Evolutionary conservation across 1,140 invertebrate genomes (phyloP).

Genomic region (Macrostomum lignano): DNA sequence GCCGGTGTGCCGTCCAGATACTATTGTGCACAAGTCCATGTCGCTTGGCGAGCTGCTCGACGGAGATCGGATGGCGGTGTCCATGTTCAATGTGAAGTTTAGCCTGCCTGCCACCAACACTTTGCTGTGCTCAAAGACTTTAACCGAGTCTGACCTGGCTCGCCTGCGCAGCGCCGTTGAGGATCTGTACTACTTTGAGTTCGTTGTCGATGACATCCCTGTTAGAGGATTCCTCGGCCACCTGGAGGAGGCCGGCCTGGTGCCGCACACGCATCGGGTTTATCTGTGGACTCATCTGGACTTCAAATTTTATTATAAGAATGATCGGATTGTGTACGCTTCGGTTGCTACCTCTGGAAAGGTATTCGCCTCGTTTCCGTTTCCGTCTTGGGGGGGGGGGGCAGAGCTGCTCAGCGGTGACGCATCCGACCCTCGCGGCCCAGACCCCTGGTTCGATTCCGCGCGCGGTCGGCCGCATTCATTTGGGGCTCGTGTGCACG

Average conservation of each 20-base stretch:
- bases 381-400: too few species aligned
- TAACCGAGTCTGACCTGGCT: conserved; percentile 23
- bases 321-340: conserved; percentile 19
- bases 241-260: conserved; percentile 30
- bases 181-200: conserved; percentile 34
- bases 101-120: conserved; percentile 18
- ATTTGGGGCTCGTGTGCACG: too few species aligned
- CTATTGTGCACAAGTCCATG: conserved; percentile 31
- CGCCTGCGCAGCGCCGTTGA: conserved; percentile 29
- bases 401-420: too few species aligned
- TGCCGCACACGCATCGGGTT: conserved; percentile 31
- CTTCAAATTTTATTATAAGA: conserved; percentile 31
- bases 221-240: conserved; percentile 32
- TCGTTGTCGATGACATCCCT: conserved; percentile 32
- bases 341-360: conserved; percentile 1
- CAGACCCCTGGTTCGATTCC: too few species aligned
- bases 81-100: conserved; percentile 29
- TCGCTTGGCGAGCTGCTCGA: conserved; percentile 32
- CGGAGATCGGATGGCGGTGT: conserved; percentile 32
- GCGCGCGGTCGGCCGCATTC: too few species aligned
- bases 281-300: conserved; percentile 30
- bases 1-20: conserved; percentile 30
- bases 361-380: too few species aligned
- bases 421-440: too few species aligned
- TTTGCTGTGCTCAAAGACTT: conserved; percentile 26